Base-by-base conservation (phyloP, 23 tunicate genomes). In the Aplidium turbinatum region DNA sequence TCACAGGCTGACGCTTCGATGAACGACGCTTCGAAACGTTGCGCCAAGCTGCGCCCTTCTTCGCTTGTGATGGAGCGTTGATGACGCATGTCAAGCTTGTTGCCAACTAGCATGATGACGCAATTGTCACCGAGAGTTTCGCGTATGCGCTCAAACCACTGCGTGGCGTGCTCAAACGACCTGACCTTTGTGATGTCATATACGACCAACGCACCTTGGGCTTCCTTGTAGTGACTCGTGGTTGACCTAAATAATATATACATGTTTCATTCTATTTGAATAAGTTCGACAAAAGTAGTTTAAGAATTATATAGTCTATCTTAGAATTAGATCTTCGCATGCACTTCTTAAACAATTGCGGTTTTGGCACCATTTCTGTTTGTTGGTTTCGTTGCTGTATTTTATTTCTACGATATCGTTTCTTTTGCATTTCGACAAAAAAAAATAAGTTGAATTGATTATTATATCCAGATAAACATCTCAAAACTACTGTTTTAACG, bases 1-100 rank as follows among this genome's bases (percentile, higher is more conserved):
- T 85, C 92, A 52, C 65, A 35, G 3, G 98, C 98, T 16, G 93
- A 85, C 32, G 89, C 81, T 75, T 93, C 98, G 26, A 93, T 68
- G 57, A 93, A 93, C 16, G 68, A 56, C 25, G 75, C 33, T 4
- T 46, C 47, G 25, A 75, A 35, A 25, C 67, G 39, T 32, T 72
- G 57, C 4, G 96, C 78, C 63, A 69, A 46, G 1, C 55, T 47
- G 46, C 54, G 68, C 22, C 82, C 96, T 23, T 81, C 87, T 22
- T 48, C 68, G 3, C 70, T 55, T 20, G 78, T 42, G 2, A 88
- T 78, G 0, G 87, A 73, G 20, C 87, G 73, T 46, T 75, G 73
- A 22, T 62, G 79, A 39, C 96, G 77, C 53, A 76, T 60, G 50
- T 88, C 96, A 20, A 88, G 77, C 47, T 88, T 88, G 78, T 88